Evolutionary conservation across 2,888 invertebrate species (phyloP).

Genomic region (Heliconius ismenius): DNA sequence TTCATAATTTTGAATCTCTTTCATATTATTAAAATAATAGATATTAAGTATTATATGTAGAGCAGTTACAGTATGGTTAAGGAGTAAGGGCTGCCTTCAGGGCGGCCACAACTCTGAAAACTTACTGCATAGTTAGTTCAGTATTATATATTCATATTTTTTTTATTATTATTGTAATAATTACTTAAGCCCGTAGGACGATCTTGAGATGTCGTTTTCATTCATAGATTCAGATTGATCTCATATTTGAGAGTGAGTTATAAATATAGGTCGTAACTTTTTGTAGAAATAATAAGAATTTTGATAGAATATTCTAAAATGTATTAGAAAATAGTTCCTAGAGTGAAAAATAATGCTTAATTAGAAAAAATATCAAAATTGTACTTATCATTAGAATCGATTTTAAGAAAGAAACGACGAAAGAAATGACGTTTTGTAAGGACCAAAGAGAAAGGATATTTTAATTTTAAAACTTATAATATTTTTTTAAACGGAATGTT

Average conservation of each 20-base stretch:
- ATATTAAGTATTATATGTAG: no score
- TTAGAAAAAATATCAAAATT: background rate
- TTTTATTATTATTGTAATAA: background rate
- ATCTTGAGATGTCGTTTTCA: no score
- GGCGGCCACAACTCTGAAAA: no score
- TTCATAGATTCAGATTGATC: no score
- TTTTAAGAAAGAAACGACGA: background rate
- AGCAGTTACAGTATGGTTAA: no score
- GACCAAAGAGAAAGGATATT: background rate
- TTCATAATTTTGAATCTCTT: background rate
- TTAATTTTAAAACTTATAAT: no score
- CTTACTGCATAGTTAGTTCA: background rate
- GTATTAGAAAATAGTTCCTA: constrained; percentile 13
- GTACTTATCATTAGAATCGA: background rate
- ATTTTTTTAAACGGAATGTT: no score
- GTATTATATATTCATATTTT: background rate
- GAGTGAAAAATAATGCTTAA: background rate
- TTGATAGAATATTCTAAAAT: background rate
- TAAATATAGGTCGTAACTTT: background rate
- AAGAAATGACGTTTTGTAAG: background rate
- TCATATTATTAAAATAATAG: background rate
- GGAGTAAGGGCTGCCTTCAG: no score
- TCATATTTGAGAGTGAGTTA: no score
- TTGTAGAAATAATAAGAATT: background rate
- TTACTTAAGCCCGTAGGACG: background rate